Conservation (phyloP, 2,113 vertebrate genomes). For the Proteles cristata region DNA sequence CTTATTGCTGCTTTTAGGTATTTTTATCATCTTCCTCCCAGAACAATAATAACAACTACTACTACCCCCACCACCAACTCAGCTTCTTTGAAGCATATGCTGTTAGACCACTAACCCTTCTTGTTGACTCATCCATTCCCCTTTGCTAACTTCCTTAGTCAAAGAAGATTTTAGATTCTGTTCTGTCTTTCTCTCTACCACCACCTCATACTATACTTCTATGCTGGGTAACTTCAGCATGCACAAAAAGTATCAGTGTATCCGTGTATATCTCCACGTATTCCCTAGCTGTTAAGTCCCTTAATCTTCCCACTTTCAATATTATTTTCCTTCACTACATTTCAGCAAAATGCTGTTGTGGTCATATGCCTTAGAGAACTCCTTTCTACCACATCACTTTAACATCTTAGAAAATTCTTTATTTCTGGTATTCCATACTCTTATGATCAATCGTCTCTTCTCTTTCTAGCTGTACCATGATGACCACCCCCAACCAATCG, state of each 20-base stretch:
- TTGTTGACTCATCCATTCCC: neutral
- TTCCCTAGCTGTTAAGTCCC: neutral
- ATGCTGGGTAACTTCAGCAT: neutral
- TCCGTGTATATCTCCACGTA: neutral
- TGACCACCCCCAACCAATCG: neutral
- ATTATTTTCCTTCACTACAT: constrained; percentile 1
- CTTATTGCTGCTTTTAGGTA: neutral
- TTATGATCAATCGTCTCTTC: neutral
- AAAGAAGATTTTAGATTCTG: neutral
- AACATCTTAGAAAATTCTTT: neutral
- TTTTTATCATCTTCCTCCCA: neutral
- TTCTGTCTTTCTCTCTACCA: neutral
- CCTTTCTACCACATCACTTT: neutral
- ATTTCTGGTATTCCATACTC: neutral
- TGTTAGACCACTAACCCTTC: neutral
- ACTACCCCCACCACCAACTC: neutral
- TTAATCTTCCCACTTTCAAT: neutral
- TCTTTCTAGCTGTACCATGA: neutral
- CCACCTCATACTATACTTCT: neutral
- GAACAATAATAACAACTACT: neutral
- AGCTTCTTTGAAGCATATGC: neutral
- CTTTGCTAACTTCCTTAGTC: constrained; percentile 22
- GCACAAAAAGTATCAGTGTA: constrained; percentile 20
- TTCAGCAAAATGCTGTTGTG: constrained; percentile 2
- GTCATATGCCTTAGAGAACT: neutral